Conservation (phyloP, 2,888 invertebrate genomes). For the Koerneria pararmatus region DNA sequence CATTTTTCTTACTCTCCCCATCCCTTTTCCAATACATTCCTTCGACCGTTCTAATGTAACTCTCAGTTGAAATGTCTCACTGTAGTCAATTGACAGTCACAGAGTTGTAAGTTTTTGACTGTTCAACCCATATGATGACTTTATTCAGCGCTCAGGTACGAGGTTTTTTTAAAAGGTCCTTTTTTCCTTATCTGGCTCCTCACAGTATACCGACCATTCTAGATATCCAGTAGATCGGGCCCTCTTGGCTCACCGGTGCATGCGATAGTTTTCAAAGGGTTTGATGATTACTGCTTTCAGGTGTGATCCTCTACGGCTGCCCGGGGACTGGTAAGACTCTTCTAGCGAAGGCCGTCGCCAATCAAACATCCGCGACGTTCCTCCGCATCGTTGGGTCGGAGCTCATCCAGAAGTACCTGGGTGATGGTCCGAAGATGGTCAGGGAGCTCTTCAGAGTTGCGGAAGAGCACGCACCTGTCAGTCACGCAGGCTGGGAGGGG, state of each 20-base stretch:
- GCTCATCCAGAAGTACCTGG: conserved; percentile 77
- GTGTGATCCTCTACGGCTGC: conserved; percentile 89
- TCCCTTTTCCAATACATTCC: neutral
- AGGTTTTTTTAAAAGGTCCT: no score
- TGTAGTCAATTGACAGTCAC: no score
- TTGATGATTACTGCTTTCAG: conserved; percentile 20
- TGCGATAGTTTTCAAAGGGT: neutral
- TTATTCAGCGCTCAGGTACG: no score
- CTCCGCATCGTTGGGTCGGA: conserved; percentile 98
- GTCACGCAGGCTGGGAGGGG: no score
- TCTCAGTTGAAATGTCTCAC: no score
- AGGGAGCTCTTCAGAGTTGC: conserved; percentile 97
- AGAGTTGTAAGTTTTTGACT: no score
- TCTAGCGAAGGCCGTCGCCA: conserved; percentile 96
- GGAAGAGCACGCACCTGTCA: conserved; percentile 87
- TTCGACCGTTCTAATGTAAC: no score
- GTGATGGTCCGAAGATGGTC: conserved; percentile 96
- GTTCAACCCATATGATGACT: no score
- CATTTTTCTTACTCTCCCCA: no score
- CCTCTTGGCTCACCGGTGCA: neutral
- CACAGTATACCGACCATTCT: neutral
- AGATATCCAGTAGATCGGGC: neutral
- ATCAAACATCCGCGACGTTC: conserved; percentile 98
- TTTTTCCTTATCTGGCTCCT: no score
- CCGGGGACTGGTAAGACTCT: conserved; percentile 98